Base-by-base conservation (phyloP, 1,140 invertebrate species). In the Paramacrobiotus metropolitanus region DNA sequence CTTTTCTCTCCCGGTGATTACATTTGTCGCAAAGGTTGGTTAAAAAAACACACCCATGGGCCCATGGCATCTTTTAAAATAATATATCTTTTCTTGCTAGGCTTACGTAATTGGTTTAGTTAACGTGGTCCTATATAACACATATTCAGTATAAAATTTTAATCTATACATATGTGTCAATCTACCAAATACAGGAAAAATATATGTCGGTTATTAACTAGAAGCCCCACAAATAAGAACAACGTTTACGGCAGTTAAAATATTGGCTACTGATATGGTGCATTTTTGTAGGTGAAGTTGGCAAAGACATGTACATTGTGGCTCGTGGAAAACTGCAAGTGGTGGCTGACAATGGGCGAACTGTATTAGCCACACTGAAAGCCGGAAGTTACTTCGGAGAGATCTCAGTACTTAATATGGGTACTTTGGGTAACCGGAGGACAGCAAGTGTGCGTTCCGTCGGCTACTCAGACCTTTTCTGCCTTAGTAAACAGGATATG, bases 401-500 rank as follows among this genome's bases (percentile, higher is more conserved):
- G 81, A 96, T 98, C 77, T 92, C 87, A 78, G 95, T 97, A 77
- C 82, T 97, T 73, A 97, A 97, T 80, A 97, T 97, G 90, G 92
- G 92, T 75, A 94, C 89, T 71, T 90, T 90, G 82, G 92, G 92
- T 70, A 97, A 97, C 78, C 80, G 91, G 71, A 80, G 90, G 72
- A 95, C 91, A 73, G 91, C 91, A 62, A 90, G 86, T 65, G 92
- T 97, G 63, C 80, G 89, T 65, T 96, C 91, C 31, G 92, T 97
- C 55, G 92, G 93, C 64, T 98, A 97, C 77, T 94, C 90, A 68
- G 92, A 97, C 76, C 79, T 98, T 62, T 98, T 97, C 77, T 91
- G 95, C 67, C 81, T 98, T 59, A 91, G 87, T 70, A 98, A 98
- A 80, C 91, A 93, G 76, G 93, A 96, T 76, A 89, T 98, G 83